Conservation (phyloP, 2,888 invertebrate species). For the Maniola hyperantus region DNA sequence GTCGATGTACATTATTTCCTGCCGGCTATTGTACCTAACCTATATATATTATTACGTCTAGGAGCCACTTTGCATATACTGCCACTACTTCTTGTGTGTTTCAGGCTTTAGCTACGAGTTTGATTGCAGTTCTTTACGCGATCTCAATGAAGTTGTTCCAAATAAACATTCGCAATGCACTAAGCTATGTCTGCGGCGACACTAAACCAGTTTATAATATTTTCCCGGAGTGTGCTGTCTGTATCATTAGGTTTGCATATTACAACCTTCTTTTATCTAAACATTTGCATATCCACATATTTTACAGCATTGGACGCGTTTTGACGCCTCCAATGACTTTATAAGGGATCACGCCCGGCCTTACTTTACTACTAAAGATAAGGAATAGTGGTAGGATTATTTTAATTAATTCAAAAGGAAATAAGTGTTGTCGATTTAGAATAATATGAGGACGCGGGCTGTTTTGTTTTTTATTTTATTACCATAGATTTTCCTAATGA, state of each 20-base stretch:
- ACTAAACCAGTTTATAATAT: constrained; percentile 51
- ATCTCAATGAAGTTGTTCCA: constrained; percentile 16
- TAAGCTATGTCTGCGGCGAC: constrained; percentile 39
- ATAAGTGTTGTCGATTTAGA: constrained; percentile 19
- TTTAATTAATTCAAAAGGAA: constrained; percentile 42
- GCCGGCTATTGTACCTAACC: no score
- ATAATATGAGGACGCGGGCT: constrained; percentile 15
- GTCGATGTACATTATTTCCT: no score
- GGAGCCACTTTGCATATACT: no score
- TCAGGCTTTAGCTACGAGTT: background rate
- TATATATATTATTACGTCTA: no score
- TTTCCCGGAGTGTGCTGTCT: constrained; percentile 42
- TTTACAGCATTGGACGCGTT: constrained; percentile 56
- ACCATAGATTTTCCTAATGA: constrained; percentile 30
- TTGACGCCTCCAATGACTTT: constrained; percentile 64
- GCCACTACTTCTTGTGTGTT: background rate
- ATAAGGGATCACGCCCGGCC: constrained; percentile 58
- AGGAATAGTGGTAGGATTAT: constrained; percentile 41
- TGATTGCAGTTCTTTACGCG: background rate
- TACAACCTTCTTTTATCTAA: constrained; percentile 68
- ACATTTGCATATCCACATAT: constrained; percentile 64
- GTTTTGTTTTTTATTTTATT: constrained; percentile 28
- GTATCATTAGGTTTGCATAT: constrained; percentile 60
- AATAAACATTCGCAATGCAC: constrained; percentile 13
- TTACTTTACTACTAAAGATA: constrained; percentile 50